Percentiles rank a stretch among this genome's conserved stretches.
Evolutionary conservation across 2,888 invertebrate genomes (phyloP).

Genomic region (Brachycybe producta): DNA sequence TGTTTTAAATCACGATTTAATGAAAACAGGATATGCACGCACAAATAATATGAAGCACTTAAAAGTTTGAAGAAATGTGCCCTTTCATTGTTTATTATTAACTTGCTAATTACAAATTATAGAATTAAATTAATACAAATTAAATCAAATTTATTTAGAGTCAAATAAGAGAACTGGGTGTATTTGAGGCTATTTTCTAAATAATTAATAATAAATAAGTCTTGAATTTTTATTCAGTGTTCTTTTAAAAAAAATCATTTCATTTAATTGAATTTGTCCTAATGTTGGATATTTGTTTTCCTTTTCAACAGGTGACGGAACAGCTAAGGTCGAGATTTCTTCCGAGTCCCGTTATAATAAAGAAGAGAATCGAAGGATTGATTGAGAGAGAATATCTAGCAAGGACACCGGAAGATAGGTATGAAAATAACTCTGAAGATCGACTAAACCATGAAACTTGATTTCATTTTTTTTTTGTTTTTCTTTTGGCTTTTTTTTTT

Average conservation of each 20-base stretch:
- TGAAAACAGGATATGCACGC: no score
- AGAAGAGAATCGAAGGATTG: constrained; percentile 97
- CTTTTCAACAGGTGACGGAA: constrained; percentile 54
- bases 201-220: no score
- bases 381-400: constrained; percentile 98
- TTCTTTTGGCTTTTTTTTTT: constrained; percentile 11
- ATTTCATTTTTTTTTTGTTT: constrained; percentile 7
- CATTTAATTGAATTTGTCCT: not conserved
- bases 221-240: no score
- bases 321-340: constrained; percentile 93
- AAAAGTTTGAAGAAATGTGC: no score
- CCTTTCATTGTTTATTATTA: no score
- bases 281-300: not conserved
- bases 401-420: constrained; percentile 84
- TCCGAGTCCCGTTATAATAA: constrained; percentile 95
- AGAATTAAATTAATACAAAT: no score
- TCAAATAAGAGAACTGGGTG: no score
- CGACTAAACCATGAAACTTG: not conserved
- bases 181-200: no score
- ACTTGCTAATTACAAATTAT: no score
- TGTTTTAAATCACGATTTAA: no score
- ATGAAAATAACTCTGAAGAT: constrained; percentile 21
- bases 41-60: no score
- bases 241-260: not conserved
- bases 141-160: no score